Conservation (phyloP, 2,113 vertebrate species). For the Callipepla californica region DNA sequence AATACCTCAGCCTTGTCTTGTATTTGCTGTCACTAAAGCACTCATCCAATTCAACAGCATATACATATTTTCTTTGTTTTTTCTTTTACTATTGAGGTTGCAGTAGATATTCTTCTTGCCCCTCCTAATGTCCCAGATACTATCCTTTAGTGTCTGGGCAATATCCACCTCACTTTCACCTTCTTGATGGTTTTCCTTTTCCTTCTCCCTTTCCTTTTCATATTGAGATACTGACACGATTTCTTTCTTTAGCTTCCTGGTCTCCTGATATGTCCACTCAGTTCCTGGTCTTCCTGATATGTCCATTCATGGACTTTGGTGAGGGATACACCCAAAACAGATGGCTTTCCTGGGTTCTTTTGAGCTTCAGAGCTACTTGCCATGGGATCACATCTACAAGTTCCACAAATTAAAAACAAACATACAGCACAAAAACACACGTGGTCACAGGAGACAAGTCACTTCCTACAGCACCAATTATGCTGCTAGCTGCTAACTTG, state of each 20-base stretch:
- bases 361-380: neutral
- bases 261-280: neutral
- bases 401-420: neutral
- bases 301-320: neutral
- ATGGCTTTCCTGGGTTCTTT: neutral
- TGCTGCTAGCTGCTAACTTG: neutral
- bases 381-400: neutral
- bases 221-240: neutral
- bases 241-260: neutral
- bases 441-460: neutral
- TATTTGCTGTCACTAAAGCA: neutral
- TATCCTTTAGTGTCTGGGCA: neutral
- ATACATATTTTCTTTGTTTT: neutral
- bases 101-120: neutral
- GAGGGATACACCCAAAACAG: neutral
- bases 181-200: neutral
- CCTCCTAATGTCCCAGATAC: neutral
- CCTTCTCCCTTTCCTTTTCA: neutral
- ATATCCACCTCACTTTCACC: neutral
- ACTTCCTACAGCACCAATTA: neutral
- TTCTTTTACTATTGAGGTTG: neutral
- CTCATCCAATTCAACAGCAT: neutral
- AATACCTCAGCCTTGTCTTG: neutral
- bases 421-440: neutral
- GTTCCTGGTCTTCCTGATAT: neutral